Percentiles rank a stretch among this genome's conserved stretches.
Conservation (phyloP, 2,113 vertebrate genomes). For the Edolisoma coerulescens region DNA sequence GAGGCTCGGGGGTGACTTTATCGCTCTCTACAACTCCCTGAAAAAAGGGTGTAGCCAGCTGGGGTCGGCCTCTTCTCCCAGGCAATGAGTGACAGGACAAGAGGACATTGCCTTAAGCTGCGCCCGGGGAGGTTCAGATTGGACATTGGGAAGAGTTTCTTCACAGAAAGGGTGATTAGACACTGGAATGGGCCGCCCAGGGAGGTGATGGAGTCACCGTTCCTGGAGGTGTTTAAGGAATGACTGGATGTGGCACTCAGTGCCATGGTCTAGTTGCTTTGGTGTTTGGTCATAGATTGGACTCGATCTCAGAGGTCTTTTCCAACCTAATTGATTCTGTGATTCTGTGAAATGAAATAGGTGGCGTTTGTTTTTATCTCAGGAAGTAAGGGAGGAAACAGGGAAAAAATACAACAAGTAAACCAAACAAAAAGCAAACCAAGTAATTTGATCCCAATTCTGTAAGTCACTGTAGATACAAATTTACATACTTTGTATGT, state of each 20-base stretch:
- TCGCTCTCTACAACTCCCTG: accelerated
- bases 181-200: accelerated
- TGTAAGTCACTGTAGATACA: neutral
- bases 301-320: neutral
- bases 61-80: neutral
- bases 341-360: neutral
- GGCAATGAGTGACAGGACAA: no score
- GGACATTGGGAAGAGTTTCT: neutral
- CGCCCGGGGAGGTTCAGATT: accelerated
- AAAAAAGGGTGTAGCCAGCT: no score
- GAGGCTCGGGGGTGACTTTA: neutral
- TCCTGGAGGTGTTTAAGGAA: neutral
- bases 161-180: neutral
- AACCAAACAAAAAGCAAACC: neutral
- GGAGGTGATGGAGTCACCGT: neutral
- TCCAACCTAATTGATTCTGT: neutral
- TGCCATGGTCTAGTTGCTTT: neutral
- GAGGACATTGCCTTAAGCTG: neutral
- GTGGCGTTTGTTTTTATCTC: neutral
- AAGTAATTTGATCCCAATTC: neutral
- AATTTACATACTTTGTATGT: neutral
- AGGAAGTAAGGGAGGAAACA: no score
- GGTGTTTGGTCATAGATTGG: neutral
- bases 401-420: neutral
- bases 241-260: no score